Evolutionary conservation across 2,888 invertebrate species (phyloP).

Genomic region (Ryuthela nishihirai): DNA sequence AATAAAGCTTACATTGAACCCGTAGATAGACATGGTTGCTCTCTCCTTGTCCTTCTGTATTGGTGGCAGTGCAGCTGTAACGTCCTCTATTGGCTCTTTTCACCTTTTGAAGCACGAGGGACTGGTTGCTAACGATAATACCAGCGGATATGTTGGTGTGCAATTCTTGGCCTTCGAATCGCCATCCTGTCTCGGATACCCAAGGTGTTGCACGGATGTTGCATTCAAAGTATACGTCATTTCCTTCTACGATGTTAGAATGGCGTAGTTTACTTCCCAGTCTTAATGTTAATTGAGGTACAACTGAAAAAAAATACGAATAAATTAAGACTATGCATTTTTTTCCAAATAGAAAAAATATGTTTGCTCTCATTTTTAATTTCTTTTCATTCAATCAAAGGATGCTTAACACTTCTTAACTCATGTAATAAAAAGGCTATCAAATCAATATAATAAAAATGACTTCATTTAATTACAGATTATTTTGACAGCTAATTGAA

Average conservation of each 20-base stretch:
- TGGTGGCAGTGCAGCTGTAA: conserved; percentile 83
- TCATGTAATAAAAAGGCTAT: no score
- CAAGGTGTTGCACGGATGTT: conserved; percentile 83
- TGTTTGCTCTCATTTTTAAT: no score
- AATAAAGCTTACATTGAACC: conserved; percentile 76
- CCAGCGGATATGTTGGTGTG: conserved; percentile 82
- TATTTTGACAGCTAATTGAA: no score
- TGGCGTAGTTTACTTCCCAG: conserved; percentile 79
- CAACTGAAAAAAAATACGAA: conserved; percentile 59
- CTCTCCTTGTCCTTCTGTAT: conserved; percentile 80
- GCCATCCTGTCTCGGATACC: conserved; percentile 78
- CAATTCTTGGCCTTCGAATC: conserved; percentile 54
- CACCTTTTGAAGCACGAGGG: conserved; percentile 84
- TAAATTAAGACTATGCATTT: background rate
- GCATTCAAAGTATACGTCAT: conserved; percentile 89
- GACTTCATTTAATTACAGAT: no score
- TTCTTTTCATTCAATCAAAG: no score
- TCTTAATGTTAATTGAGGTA: conserved; percentile 74
- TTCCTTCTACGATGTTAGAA: conserved; percentile 86
- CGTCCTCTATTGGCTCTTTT: conserved; percentile 78
- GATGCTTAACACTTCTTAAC: no score
- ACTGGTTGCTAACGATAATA: conserved; percentile 86
- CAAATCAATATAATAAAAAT: no score
- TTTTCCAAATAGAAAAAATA: no score
- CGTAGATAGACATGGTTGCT: conserved; percentile 79